A percentile compares a stretch with the other conserved stretches of the same genome.
phyloP scores from a whole-genome alignment of 1,140 invertebrate genomes.

The Brachionus manjavacas region DNA sequence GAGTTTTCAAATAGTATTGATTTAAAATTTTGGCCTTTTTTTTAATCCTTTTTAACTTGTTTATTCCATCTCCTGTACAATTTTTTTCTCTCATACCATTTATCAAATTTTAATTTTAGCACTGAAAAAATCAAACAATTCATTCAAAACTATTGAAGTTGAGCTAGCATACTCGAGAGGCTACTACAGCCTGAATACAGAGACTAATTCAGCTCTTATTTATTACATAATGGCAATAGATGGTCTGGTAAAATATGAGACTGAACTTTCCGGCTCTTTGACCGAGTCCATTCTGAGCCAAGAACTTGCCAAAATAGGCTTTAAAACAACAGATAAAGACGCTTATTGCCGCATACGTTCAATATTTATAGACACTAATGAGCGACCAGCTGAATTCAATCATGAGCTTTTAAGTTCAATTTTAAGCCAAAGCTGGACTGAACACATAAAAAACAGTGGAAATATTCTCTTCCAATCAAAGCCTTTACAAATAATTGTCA shows the following conservation, averaged over 20 bases:
- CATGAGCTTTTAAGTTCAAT: not conserved
- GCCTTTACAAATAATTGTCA: not conserved
- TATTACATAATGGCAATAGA: constrained; percentile 1
- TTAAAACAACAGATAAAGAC: not conserved
- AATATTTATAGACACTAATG: not conserved
- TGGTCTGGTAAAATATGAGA: constrained; percentile 1
- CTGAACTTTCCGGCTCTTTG: not conserved
- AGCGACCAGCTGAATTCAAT: not conserved
- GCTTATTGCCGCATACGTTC: not conserved
- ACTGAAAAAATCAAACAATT: not conserved
- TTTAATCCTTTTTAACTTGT: too few relatives aligned
- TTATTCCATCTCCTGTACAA: too few relatives aligned
- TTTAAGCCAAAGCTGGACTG: not conserved
- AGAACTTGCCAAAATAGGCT: not conserved
- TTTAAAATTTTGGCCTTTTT: too few relatives aligned
- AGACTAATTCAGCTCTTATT: not conserved
- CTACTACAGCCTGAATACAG: not conserved
- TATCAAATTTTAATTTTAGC: not conserved
- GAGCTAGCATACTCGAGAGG: constrained; percentile 5
- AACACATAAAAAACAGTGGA: not conserved
- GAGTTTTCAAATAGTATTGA: too few relatives aligned
- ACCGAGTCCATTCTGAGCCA: not conserved
- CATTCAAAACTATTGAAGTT: not conserved
- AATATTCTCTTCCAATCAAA: not conserved
- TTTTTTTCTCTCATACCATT: not conserved